phyloP scores from a whole-genome alignment of 2,797 vertebrate species.

The Megalops cyprinoides region DNA sequence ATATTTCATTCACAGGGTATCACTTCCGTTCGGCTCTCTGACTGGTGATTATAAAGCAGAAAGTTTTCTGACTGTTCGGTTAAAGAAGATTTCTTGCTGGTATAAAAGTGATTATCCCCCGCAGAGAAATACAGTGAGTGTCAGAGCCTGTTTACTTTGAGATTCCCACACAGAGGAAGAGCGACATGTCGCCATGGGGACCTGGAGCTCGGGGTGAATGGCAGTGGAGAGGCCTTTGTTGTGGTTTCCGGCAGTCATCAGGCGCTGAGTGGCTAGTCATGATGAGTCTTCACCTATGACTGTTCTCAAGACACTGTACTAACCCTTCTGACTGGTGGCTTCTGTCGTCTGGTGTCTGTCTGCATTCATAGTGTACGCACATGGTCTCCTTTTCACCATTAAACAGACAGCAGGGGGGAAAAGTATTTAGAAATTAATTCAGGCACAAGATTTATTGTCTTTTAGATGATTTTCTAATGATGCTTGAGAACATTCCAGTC shows the following conservation, averaged over 20 bases:
- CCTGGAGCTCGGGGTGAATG: background rate
- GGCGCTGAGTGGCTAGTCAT: background rate
- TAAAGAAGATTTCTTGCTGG: constrained; percentile 14
- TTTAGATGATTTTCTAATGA: too few relatives aligned
- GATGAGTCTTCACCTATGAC: constrained; percentile 8
- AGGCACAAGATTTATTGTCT: too few relatives aligned
- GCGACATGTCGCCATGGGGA: constrained; percentile 9
- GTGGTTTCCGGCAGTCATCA: constrained; percentile 25
- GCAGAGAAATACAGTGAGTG: constrained; percentile 9
- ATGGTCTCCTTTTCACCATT: too few relatives aligned
- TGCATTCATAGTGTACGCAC: too few relatives aligned
- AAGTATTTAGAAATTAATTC: too few relatives aligned
- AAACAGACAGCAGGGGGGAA: too few relatives aligned
- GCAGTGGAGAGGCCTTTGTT: constrained; percentile 30
- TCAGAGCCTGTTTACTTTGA: background rate
- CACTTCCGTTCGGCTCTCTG: constrained; percentile 14
- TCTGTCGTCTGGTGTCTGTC: background rate
- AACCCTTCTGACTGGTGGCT: background rate
- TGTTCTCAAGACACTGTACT: background rate
- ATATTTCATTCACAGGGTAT: constrained; percentile 22
- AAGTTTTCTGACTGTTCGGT: constrained; percentile 1
- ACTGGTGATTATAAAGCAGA: background rate
- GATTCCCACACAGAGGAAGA: constrained; percentile 28
- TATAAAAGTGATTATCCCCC: background rate
- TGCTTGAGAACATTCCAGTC: too few relatives aligned